Evolutionary conservation across 2,888 invertebrate species (phyloP).

Genomic region (Baronia brevicornis): DNA sequence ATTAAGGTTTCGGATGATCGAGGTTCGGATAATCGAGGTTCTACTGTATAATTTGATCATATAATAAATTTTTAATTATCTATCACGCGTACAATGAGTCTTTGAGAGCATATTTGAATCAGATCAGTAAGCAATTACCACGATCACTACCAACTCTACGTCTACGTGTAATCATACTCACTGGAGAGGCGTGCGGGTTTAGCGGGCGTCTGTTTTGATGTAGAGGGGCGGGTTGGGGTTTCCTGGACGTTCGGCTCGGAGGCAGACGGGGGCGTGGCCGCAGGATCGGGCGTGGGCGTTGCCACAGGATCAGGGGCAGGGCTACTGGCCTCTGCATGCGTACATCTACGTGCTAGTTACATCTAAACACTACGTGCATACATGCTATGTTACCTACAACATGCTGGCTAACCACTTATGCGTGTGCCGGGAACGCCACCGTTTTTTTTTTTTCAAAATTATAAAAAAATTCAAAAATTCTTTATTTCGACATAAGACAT

Average conservation of each 20-base stretch:
- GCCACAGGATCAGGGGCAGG: conserved; percentile 30
- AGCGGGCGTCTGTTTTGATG: conserved; percentile 58
- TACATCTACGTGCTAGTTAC: conserved; percentile 68
- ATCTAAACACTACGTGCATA: conserved; percentile 47
- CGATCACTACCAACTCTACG: conserved; percentile 22
- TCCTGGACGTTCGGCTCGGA: conserved; percentile 20
- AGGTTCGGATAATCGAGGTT: too few relatives aligned
- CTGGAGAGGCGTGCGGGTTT: conserved; percentile 68
- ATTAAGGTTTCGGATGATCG: too few relatives aligned
- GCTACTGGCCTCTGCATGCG: conserved; percentile 60
- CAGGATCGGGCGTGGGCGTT: conserved; percentile 22
- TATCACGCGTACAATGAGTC: too few relatives aligned
- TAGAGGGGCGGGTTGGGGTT: conserved; percentile 34
- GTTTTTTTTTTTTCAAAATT: too few relatives aligned
- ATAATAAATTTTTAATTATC: too few relatives aligned
- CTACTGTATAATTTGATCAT: too few relatives aligned
- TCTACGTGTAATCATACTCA: conserved; percentile 45
- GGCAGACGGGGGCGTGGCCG: conserved; percentile 24
- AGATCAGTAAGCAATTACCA: too few relatives aligned
- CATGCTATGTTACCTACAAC: conserved; percentile 38
- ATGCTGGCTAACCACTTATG: conserved; percentile 26
- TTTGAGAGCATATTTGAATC: too few relatives aligned
- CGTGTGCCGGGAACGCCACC: too few relatives aligned
- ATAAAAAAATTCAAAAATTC: too few relatives aligned
- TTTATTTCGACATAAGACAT: too few relatives aligned